Percentiles rank a stretch among this genome's conserved stretches.
Conservation (phyloP, 2,797 vertebrate species). For the Pipistrellus kuhlii region DNA sequence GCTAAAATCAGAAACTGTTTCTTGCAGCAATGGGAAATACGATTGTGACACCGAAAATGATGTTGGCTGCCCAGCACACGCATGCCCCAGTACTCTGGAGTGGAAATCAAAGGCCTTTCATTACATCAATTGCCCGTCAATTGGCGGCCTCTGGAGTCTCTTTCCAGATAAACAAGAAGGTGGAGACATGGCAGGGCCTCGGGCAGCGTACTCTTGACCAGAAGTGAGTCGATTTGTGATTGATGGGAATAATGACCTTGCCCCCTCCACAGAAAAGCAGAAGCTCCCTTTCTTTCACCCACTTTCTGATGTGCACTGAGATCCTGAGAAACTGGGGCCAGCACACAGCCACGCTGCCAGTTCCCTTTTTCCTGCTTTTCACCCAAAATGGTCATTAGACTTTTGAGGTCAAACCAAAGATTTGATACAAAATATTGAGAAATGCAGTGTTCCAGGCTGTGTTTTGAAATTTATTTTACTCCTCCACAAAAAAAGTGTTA, state of each 20-base stretch:
- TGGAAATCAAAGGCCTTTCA: conserved; percentile 76
- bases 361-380: neutral
- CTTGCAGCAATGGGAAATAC: conserved; percentile 72
- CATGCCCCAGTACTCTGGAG: conserved; percentile 29
- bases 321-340: neutral
- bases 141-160: conserved; percentile 78
- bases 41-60: conserved; percentile 59
- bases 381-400: neutral
- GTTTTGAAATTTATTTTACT: conserved; percentile 18
- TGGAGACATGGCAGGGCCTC: conserved; percentile 54
- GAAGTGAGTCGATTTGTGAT: neutral
- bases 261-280: neutral
- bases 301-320: neutral
- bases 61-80: conserved; percentile 75
- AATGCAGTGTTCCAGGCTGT: neutral
- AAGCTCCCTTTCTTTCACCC: neutral
- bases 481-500: neutral
- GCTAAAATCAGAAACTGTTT: conserved; percentile 57
- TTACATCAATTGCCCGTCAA: conserved; percentile 37
- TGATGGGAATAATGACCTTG: neutral
- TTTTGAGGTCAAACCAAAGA: conserved; percentile 21
- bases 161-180: conserved; percentile 70
- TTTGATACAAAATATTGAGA: neutral
- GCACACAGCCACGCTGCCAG: accelerated
- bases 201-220: conserved; percentile 53